Evolutionary conservation across 2,113 vertebrate species (phyloP).

Genomic region (Trochalopteron elliotii): DNA sequence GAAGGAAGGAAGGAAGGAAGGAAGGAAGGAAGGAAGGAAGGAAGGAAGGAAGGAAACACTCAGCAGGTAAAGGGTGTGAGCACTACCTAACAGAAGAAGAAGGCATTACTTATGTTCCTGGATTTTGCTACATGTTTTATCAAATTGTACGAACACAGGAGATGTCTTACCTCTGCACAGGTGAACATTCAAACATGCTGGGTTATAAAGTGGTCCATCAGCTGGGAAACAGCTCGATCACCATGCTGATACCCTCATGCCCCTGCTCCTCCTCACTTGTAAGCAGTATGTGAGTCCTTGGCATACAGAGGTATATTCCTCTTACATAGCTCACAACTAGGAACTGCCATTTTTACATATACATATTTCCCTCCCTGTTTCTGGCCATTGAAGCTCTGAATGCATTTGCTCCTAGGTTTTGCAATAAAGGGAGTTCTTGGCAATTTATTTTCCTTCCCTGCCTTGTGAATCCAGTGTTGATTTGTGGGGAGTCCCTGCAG

Average conservation of each 20-base stretch:
- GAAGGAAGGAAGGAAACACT: neutral
- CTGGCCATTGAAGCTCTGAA: neutral
- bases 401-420: neutral
- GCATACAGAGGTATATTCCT: neutral
- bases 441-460: neutral
- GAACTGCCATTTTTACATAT: neutral
- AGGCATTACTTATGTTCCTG: neutral
- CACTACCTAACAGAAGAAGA: neutral
- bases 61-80: neutral
- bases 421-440: neutral
- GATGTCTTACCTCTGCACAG: neutral
- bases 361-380: neutral
- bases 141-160: neutral
- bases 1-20: neutral
- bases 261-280: neutral
- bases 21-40: neutral
- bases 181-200: neutral
- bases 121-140: neutral
- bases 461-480: neutral
- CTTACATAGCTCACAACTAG: neutral
- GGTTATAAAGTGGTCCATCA: neutral
- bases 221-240: neutral
- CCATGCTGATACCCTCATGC: neutral
- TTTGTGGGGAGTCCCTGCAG: neutral
- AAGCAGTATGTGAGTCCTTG: rapidly evolving